Conservation (phyloP, 2,797 vertebrate species). For the Neosalanx taihuensis region DNA sequence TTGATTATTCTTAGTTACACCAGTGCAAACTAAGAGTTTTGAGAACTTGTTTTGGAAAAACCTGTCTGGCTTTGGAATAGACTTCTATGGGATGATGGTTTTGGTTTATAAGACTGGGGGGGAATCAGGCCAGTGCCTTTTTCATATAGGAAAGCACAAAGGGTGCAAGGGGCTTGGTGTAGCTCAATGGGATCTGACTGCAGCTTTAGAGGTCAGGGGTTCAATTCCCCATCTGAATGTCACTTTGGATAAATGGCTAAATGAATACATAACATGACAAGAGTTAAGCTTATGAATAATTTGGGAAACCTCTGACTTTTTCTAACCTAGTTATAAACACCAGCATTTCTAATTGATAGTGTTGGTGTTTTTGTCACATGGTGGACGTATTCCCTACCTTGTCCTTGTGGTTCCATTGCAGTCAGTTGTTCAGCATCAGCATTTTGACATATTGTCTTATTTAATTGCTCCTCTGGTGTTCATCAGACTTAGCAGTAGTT, state of each 20-base stretch:
- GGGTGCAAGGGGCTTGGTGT: too few species aligned
- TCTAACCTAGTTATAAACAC: slow-evolving; percentile 21
- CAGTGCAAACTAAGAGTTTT: too few species aligned
- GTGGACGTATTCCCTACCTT: slow-evolving; percentile 23
- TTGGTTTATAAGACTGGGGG: neutral
- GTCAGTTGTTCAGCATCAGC: slow-evolving; percentile 32
- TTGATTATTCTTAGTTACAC: neutral
- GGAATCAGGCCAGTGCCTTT: neutral
- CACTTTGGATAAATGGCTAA: too few species aligned
- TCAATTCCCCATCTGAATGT: slow-evolving; percentile 3
- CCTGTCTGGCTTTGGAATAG: neutral
- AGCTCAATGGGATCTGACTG: too few species aligned
- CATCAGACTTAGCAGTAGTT: slow-evolving; percentile 42
- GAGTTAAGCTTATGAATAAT: neutral
- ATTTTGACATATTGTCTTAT: slow-evolving; percentile 40
- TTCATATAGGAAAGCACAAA: neutral
- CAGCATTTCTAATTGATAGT: slow-evolving; percentile 21
- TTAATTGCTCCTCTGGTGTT: slow-evolving; percentile 51
- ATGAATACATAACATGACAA: neutral
- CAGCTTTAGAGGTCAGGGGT: neutral
- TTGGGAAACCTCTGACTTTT: neutral
- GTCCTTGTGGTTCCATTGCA: slow-evolving; percentile 2
- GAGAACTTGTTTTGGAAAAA: too few species aligned
- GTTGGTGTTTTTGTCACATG: neutral
- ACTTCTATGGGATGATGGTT: neutral